Evolutionary conservation across 37 sponge, comb jelly and placozoan species (phyloP).

Genomic region (Oscarella lobularis): DNA sequence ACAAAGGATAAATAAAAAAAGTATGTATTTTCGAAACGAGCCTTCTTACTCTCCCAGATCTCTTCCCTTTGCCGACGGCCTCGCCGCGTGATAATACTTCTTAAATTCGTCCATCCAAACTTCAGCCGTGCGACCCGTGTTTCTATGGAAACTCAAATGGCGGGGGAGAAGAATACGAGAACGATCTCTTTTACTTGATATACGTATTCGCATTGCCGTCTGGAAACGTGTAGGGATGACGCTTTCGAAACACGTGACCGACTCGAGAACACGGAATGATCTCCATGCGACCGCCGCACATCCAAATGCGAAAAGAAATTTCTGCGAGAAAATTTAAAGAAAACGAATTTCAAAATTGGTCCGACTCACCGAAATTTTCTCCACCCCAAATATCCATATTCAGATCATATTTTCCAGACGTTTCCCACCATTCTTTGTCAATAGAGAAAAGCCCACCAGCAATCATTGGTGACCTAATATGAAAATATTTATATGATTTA

Average conservation of each 20-base stretch:
- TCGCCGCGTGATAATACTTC: conserved; percentile 60
- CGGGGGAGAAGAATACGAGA: too few relatives aligned
- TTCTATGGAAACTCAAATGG: conserved; percentile 23
- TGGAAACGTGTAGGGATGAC: conserved; percentile 95
- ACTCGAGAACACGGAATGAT: conserved; percentile 97
- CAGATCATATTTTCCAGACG: conserved; percentile 74
- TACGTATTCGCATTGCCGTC: conserved; percentile 84
- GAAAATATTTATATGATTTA: too few relatives aligned
- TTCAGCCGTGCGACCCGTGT: conserved; percentile 80
- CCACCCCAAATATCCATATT: conserved; percentile 99
- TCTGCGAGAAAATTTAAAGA: conserved; percentile 27
- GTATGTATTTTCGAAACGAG: background rate
- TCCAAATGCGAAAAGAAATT: conserved; percentile 91
- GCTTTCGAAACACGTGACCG: conserved; percentile 95
- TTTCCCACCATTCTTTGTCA: conserved; percentile 51
- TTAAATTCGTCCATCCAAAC: conserved; percentile 99
- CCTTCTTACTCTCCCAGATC: conserved; percentile 25
- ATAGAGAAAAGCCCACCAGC: conserved; percentile 96
- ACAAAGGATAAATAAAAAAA: background rate
- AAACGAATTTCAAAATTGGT: background rate
- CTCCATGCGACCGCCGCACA: conserved; percentile 93
- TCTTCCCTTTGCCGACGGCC: conserved; percentile 50
- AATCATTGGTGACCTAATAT: conserved; percentile 91
- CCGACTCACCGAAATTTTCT: conserved; percentile 82
- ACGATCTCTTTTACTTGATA: conserved; percentile 41